Evolutionary conservation across 2,797 vertebrate genomes (phyloP).

Genomic region (Vireo griseus): DNA sequence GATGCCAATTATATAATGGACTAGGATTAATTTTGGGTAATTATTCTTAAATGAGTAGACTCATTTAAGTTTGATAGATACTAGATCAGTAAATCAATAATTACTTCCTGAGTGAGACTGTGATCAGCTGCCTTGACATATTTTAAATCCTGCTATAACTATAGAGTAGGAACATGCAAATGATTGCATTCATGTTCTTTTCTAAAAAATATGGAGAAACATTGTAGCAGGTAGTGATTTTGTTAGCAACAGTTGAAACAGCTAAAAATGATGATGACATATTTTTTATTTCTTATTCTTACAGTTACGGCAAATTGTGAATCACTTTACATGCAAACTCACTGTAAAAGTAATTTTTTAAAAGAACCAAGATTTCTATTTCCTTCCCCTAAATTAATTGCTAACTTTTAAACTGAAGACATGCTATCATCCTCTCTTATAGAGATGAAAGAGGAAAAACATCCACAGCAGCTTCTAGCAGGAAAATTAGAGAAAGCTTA

Average conservation of each 20-base stretch:
- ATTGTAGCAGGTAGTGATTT: neutral
- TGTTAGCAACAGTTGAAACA: neutral
- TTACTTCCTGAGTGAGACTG: neutral
- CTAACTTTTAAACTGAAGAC: neutral
- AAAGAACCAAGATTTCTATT: neutral
- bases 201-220: neutral
- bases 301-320: neutral
- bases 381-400: neutral
- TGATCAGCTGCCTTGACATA: neutral
- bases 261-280: neutral
- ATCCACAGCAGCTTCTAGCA: neutral
- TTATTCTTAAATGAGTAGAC: neutral
- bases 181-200: neutral
- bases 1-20: neutral
- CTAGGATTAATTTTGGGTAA: neutral
- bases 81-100: slow-evolving; percentile 7
- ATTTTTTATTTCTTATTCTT: neutral
- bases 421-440: neutral
- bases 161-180: neutral
- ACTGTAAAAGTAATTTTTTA: neutral
- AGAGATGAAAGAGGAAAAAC: neutral
- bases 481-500: slow-evolving; percentile 1
- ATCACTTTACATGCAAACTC: neutral
- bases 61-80: neutral
- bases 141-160: neutral